Evolutionary conservation across 2,888 invertebrate genomes (phyloP).

Genomic region (Terebella lapidaria): DNA sequence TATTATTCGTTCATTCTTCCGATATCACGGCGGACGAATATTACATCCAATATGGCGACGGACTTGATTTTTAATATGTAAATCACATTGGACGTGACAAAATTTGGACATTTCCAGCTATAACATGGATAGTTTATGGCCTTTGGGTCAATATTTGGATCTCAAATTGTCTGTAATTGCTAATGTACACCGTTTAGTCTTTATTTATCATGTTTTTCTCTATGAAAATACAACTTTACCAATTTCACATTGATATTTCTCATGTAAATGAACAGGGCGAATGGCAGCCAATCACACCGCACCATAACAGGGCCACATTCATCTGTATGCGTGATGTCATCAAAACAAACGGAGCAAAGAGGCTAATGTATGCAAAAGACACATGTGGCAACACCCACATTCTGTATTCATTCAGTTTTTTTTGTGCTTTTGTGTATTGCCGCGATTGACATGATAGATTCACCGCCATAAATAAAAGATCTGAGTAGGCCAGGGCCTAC

Average conservation of each 20-base stretch:
- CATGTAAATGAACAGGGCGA: not conserved
- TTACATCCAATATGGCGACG: not conserved
- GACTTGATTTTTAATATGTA: not conserved
- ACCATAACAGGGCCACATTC: no score
- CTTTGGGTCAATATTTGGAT: no score
- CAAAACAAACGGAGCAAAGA: no score
- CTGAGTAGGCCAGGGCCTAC: no score
- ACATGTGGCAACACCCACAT: not conserved
- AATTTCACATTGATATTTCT: not conserved
- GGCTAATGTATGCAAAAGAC: not conserved
- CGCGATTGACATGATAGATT: no score
- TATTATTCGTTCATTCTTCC: not conserved
- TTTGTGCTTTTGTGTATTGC: no score
- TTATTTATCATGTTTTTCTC: no score
- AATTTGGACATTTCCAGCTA: not conserved
- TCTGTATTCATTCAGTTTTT: not conserved
- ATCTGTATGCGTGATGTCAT: no score
- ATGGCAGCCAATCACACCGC: not conserved
- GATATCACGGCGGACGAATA: not conserved
- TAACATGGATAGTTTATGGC: no score
- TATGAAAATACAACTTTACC: not conserved
- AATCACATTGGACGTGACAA: not conserved
- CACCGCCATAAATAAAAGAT: no score
- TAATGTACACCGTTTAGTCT: no score
- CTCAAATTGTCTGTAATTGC: no score